These are phyloP conservation scores for Upupa epops DNA, from an alignment of 2,113 vertebrate genomes.

Conservation along the genomic window DNA sequence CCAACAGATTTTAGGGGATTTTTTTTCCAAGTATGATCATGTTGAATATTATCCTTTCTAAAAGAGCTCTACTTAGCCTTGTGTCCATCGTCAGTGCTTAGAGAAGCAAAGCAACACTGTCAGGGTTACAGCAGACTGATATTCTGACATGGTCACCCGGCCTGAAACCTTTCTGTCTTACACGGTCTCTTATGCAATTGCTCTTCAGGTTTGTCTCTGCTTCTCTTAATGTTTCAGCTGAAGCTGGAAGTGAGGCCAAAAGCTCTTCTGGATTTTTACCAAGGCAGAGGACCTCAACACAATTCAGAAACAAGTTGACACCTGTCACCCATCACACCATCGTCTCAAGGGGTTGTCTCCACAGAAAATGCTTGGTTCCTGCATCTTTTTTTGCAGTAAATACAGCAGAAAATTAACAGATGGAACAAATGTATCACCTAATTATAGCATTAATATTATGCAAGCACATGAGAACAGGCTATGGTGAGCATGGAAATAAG, in stretches of 20 bases:
- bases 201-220: not conserved
- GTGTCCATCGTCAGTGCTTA: not conserved
- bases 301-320: not conserved
- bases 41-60: not conserved
- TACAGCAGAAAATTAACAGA: not conserved
- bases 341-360: not conserved
- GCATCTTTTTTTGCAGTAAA: not conserved
- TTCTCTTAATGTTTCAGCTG: not conserved
- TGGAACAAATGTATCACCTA: not conserved
- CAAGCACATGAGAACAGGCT: not conserved
- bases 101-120: not conserved
- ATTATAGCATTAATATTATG: not conserved
- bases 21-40: accelerated
- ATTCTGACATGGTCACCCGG: not conserved
- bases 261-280: not conserved
- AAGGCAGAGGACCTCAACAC: not conserved
- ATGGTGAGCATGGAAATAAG: not conserved
- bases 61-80: not conserved
- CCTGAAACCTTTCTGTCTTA: not conserved
- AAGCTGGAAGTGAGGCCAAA: not conserved
- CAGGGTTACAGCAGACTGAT: not conserved
- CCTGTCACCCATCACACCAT: not conserved
- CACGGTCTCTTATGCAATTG: not conserved
- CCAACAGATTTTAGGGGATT: too few relatives aligned
- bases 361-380: not conserved